Base-by-base conservation (phyloP, 2,113 vertebrate genomes). In the Raja brachyura region DNA sequence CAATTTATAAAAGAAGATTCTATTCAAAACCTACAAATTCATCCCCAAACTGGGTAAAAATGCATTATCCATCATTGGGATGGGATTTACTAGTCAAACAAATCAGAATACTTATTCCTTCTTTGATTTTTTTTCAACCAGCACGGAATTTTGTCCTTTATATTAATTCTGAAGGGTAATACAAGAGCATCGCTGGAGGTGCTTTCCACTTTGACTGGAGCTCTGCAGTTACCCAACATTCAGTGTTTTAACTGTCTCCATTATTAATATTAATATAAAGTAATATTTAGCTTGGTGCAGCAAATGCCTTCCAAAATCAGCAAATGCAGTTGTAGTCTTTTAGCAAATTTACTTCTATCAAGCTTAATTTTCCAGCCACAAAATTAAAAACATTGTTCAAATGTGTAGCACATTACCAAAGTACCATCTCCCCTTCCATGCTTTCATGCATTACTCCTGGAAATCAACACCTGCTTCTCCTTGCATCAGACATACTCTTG, bases 381-480 rank as follows among this genome's bases (percentile, higher is more conserved):
- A 63, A 70, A 70, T 70, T 39, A 33, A 68, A 86, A 90, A 39
- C 39, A 48, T 59, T 22, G 61, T 22, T 6, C 25, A 59, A 92
- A 92, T 68, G 11, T 92, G 39, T 14, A 92, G 11, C 22, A 92
- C 90, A 28, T 31, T 92, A 20, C 48, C 33, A 92, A 73, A 70
- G 33, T 73, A 9, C 90, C 33, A 6, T 48, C 33, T 70, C 22
- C 39, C 31, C 22, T 73, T 54, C 54, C 68, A 92, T 92, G 10
- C 22, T 33, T 73, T 73, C 68, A 18, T 39, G 22, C n/a, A 73
- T 73, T 70, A 73, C 20, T 25, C 28, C 31, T 73, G 66, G 66
- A 73, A 92, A 92, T 25, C n/a, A 74, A 92, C 73, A 92, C 90
- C 63, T 88, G n/a, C 83, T 63, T 63, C 59, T 61, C 3, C 20